These are phyloP conservation scores for Amazona guildingii DNA, from an alignment of 2,113 vertebrate species.

Conservation along the genomic window DNA sequence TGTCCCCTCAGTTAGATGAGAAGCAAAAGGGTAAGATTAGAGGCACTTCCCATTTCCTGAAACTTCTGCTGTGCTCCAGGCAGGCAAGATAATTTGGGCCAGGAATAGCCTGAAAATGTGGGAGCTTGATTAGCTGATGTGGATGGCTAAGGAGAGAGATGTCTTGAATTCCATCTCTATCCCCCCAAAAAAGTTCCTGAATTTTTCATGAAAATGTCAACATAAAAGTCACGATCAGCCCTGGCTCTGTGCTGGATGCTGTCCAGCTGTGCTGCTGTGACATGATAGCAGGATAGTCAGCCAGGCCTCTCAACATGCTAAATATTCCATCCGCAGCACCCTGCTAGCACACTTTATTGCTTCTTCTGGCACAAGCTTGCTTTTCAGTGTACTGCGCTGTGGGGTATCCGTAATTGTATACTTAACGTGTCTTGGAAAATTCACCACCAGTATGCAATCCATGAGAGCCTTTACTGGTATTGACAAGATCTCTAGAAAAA, in stretches of 20 bases:
- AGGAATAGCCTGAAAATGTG: neutral
- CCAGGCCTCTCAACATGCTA: neutral
- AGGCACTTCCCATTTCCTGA: neutral
- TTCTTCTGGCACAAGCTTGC: constrained; percentile 29
- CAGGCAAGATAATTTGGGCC: neutral
- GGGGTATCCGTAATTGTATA: constrained; percentile 1
- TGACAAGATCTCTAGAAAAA: neutral
- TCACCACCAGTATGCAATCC: neutral
- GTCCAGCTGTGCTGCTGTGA: constrained; percentile 45
- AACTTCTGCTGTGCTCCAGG: neutral
- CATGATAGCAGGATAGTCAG: neutral
- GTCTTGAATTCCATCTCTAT: neutral
- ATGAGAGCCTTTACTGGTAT: neutral
- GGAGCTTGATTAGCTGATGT: neutral
- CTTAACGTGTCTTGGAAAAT: neutral
- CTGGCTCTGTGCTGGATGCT: neutral
- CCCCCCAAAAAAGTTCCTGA: neutral
- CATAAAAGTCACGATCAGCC: neutral
- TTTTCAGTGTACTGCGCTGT: neutral
- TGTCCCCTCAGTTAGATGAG: neutral
- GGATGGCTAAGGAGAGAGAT: neutral
- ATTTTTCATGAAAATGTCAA: constrained; percentile 39
- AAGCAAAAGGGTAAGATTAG: neutral
- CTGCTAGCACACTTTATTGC: constrained; percentile 21
- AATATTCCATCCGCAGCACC: neutral